Percentiles rank a stretch among this genome's conserved stretches.
Conservation (phyloP, 2,888 invertebrate genomes). For the Gymnoscelis rufifasciata region DNA sequence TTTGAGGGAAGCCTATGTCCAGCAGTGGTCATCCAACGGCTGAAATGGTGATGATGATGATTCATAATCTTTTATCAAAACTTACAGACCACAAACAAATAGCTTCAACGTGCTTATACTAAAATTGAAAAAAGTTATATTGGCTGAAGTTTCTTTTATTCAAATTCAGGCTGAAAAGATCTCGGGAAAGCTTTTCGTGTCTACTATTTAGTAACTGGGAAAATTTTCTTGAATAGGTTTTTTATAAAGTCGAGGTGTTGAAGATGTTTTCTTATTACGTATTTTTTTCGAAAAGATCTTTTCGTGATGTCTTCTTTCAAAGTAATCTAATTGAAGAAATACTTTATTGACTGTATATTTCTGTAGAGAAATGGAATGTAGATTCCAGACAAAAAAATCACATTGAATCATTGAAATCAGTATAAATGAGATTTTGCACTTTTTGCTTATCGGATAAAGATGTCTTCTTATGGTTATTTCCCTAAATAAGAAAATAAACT, state of each 20-base stretch:
- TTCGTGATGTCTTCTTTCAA: conserved; percentile 3
- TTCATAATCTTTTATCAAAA: conserved; percentile 15
- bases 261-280: conserved; percentile 12
- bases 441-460: no score
- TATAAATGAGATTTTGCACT: no score
- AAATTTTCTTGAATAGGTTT: conserved; percentile 21
- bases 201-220: conserved; percentile 21
- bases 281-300: conserved; percentile 5
- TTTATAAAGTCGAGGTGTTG: conserved; percentile 19
- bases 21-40: no score
- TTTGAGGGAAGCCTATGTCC: no score
- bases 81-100: conserved; percentile 26
- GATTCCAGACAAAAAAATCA: no score
- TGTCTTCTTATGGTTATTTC: no score
- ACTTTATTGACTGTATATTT: background rate
- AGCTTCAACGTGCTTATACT: conserved; percentile 28
- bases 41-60: background rate
- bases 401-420: no score
- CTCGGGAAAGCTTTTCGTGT: conserved; percentile 22
- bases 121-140: conserved; percentile 35
- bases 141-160: conserved; percentile 32
- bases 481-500: no score
- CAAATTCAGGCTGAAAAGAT: conserved; percentile 28
- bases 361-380: no score
- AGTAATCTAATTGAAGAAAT: background rate